Conservation (phyloP, 2,797 vertebrate species). For the Monodelphis domestica region DNA sequence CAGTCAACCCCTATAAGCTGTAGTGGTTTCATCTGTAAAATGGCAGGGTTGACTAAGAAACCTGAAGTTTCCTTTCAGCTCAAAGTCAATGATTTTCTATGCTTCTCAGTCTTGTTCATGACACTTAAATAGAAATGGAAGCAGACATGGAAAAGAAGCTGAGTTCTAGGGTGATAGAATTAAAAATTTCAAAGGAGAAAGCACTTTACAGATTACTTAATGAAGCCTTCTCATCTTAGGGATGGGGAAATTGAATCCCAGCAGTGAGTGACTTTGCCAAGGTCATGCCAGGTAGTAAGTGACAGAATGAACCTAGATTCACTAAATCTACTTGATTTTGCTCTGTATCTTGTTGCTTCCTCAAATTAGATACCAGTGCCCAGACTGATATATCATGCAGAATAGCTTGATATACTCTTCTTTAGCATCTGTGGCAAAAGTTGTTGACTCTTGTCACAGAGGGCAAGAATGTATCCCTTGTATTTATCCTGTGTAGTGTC, state of each 20-base stretch:
- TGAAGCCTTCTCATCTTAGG: not conserved
- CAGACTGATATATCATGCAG: not conserved
- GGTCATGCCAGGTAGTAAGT: not conserved
- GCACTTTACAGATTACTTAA: not conserved
- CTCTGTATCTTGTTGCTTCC: not conserved
- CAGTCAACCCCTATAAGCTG: not conserved
- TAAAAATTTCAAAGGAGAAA: not conserved
- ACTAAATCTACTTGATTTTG: not conserved
- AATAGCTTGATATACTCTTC: too few relatives aligned
- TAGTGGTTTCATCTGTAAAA: not conserved
- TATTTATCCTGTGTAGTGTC: constrained; percentile 38
- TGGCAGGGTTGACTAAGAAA: not conserved
- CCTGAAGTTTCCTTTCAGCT: not conserved
- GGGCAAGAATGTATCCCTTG: not conserved
- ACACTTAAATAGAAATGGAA: not conserved
- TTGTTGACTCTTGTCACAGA: not conserved
- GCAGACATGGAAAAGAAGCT: not conserved
- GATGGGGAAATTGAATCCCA: not conserved
- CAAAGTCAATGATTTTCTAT: not conserved
- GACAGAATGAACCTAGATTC: not conserved
- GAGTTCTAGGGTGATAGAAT: not conserved
- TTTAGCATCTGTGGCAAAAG: not conserved
- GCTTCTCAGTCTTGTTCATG: not conserved
- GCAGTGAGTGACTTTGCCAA: not conserved
- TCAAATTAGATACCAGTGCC: not conserved